Conservation (phyloP, 2,113 vertebrate genomes). For the Vireo altiloquus region DNA sequence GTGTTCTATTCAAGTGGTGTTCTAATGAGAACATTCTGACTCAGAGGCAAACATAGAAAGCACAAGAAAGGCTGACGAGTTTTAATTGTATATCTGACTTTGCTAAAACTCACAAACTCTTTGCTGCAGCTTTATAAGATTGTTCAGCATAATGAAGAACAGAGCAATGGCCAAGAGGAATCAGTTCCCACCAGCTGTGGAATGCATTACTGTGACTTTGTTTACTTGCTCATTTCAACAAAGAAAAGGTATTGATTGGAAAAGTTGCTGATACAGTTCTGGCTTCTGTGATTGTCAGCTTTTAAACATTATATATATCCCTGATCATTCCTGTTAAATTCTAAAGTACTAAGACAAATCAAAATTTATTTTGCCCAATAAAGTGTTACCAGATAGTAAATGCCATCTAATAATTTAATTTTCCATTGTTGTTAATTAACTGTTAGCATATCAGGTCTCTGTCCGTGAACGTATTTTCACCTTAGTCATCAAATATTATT, state of each 20-base stretch:
- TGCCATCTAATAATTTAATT: conserved; percentile 58
- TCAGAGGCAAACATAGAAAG: neutral
- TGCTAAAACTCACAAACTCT: neutral
- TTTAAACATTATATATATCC: conserved; percentile 16
- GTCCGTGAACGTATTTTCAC: conserved; percentile 35
- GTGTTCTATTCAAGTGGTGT: neutral
- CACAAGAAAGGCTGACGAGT: neutral
- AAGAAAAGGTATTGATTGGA: neutral
- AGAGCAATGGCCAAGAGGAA: neutral
- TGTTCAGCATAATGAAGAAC: neutral
- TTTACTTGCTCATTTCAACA: conserved; percentile 3
- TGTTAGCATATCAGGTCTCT: conserved; percentile 68
- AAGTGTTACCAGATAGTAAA: conserved; percentile 59
- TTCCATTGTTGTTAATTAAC: conserved; percentile 79
- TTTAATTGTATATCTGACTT: neutral
- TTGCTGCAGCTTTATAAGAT: neutral
- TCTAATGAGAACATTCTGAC: neutral
- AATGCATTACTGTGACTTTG: neutral
- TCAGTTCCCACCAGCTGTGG: neutral
- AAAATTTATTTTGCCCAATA: conserved; percentile 68
- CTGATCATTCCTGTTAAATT: neutral
- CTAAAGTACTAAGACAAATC: conserved; percentile 38
- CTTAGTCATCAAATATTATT: conserved; percentile 34
- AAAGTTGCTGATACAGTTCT: neutral
- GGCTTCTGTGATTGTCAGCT: neutral